phyloP scores from a whole-genome alignment of 2,888 invertebrate species.

The Nephrocerus scutellatus region DNA sequence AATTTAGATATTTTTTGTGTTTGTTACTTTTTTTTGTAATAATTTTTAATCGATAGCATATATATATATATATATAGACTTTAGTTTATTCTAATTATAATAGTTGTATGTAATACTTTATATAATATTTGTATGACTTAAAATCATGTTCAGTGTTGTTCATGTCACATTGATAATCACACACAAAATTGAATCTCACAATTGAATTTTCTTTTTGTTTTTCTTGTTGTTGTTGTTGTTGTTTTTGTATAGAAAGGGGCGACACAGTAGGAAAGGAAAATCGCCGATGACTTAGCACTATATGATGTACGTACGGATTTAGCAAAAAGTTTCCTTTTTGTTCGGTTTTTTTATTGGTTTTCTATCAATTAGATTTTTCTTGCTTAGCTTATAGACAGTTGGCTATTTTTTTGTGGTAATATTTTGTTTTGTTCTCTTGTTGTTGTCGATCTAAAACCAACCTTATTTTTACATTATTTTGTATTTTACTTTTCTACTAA shows the following conservation, averaged over 20 bases:
- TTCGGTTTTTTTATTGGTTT: slow-evolving; percentile 3
- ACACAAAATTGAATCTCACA: slow-evolving; percentile 24
- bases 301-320: too few species aligned
- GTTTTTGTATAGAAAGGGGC: too few species aligned
- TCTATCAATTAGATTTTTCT: slow-evolving; percentile 16
- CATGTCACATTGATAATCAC: too few species aligned
- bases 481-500: slow-evolving; percentile 5
- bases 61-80: too few species aligned
- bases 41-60: too few species aligned
- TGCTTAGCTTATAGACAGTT: slow-evolving; percentile 21
- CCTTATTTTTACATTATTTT: slow-evolving; percentile 5
- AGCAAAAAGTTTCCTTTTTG: too few species aligned
- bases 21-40: too few species aligned
- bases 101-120: slow-evolving; percentile 18
- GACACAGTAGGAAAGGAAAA: too few species aligned
- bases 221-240: too few species aligned
- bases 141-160: slow-evolving; percentile 22
- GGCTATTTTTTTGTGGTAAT: slow-evolving; percentile 9
- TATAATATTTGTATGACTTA: slow-evolving; percentile 19
- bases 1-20: too few species aligned
- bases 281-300: too few species aligned
- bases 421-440: slow-evolving; percentile 5
- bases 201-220: slow-evolving; percentile 16
- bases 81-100: too few species aligned
- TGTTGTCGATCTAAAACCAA: slow-evolving; percentile 15